Conservation (phyloP, 2,888 invertebrate genomes). For the Xestia rhomboidea region DNA sequence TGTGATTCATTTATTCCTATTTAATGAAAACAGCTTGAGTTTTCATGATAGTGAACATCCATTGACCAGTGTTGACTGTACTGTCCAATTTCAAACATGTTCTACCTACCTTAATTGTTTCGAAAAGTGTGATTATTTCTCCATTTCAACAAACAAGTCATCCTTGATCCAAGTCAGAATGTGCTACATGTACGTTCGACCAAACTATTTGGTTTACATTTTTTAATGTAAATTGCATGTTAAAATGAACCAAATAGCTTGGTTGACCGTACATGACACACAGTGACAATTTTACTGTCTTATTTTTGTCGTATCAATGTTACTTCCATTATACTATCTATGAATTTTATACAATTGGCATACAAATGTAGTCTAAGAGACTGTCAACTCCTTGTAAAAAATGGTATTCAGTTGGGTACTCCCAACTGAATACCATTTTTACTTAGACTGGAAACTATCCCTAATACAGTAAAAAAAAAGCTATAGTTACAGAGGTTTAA, state of each 20-base stretch:
- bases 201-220: no score
- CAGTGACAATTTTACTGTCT: neutral
- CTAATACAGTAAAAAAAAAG: neutral
- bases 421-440: no score
- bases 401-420: neutral
- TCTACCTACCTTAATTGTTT: neutral
- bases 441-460: neutral
- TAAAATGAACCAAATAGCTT: no score
- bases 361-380: neutral
- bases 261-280: neutral
- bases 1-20: neutral
- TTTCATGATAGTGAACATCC: neutral
- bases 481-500: neutral
- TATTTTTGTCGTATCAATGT: no score
- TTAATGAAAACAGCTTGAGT: neutral
- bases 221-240: no score
- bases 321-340: neutral
- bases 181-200: neutral
- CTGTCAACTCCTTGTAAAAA: neutral
- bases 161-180: neutral
- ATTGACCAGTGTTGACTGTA: neutral
- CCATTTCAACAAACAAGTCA: neutral
- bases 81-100: neutral
- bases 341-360: neutral
- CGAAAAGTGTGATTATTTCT: accelerated